Conservation (phyloP, 1,140 invertebrate genomes). For the Phymorhynchus buccinoides region DNA sequence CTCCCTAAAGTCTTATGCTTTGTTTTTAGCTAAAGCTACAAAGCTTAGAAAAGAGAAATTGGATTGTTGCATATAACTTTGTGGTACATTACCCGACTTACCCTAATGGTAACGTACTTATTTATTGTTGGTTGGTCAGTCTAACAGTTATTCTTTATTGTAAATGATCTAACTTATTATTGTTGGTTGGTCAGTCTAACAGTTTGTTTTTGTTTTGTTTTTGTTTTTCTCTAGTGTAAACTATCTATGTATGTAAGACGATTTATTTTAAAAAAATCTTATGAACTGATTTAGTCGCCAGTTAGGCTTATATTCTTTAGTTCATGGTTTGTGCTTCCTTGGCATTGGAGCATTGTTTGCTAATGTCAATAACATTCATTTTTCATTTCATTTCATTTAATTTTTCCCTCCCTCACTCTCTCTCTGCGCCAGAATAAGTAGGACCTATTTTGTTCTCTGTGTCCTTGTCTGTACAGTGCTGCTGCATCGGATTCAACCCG, state of each 20-base stretch:
- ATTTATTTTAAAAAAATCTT: no score
- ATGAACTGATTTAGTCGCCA: no score
- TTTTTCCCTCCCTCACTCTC: background rate
- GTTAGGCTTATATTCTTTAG: no score
- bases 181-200: no score
- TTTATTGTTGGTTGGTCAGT: background rate
- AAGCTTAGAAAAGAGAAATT: no score
- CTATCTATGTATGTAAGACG: no score
- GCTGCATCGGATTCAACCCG: conserved; percentile 42
- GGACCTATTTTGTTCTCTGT: background rate
- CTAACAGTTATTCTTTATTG: background rate
- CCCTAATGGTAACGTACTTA: background rate
- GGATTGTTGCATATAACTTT: no score
- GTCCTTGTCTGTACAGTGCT: background rate
- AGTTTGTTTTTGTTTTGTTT: no score
- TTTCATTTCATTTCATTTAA: background rate
- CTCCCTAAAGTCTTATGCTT: background rate
- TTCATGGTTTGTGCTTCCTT: no score
- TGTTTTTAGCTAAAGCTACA: no score
- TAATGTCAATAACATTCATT: background rate
- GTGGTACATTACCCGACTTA: background rate
- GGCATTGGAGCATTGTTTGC: background rate
- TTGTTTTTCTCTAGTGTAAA: no score
- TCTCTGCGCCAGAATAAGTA: background rate
- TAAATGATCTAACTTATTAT: background rate